Conservation (phyloP, 2,888 invertebrate genomes). For the Polymixis lichenea region DNA sequence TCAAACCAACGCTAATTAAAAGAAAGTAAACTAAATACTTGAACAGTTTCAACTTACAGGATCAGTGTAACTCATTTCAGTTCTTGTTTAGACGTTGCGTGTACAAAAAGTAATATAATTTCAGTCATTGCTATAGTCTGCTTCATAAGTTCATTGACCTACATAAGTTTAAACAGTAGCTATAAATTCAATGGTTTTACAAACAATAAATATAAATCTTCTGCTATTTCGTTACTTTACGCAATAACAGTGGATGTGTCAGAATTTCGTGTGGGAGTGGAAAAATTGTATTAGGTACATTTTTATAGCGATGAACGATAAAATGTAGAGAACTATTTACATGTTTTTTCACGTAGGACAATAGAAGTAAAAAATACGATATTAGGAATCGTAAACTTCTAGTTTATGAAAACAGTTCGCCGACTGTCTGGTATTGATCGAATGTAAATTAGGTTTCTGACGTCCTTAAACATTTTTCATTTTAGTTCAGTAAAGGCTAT, state of each 20-base stretch:
- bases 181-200: slow-evolving; percentile 58
- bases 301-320: slow-evolving; percentile 11
- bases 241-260: slow-evolving; percentile 55
- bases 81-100: slow-evolving; percentile 54
- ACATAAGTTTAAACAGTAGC: slow-evolving; percentile 51
- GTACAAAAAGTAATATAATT: slow-evolving; percentile 54
- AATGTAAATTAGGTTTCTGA: not conserved
- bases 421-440: slow-evolving; percentile 17
- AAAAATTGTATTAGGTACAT: slow-evolving; percentile 15
- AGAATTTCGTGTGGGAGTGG: slow-evolving; percentile 40
- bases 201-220: slow-evolving; percentile 65
- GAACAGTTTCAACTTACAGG: slow-evolving; percentile 43
- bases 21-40: slow-evolving; percentile 47
- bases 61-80: slow-evolving; percentile 41
- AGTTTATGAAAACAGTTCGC: not conserved
- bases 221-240: slow-evolving; percentile 56
- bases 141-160: slow-evolving; percentile 65
- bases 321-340: slow-evolving; percentile 40
- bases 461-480: not conserved
- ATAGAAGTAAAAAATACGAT: not conserved
- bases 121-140: slow-evolving; percentile 31
- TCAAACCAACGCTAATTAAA: slow-evolving; percentile 40
- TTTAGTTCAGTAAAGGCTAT: not conserved
- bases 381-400: not conserved
- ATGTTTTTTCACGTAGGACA: slow-evolving; percentile 1